phyloP scores from a whole-genome alignment of 2,888 invertebrate species.

The Nomada lathburiana region DNA sequence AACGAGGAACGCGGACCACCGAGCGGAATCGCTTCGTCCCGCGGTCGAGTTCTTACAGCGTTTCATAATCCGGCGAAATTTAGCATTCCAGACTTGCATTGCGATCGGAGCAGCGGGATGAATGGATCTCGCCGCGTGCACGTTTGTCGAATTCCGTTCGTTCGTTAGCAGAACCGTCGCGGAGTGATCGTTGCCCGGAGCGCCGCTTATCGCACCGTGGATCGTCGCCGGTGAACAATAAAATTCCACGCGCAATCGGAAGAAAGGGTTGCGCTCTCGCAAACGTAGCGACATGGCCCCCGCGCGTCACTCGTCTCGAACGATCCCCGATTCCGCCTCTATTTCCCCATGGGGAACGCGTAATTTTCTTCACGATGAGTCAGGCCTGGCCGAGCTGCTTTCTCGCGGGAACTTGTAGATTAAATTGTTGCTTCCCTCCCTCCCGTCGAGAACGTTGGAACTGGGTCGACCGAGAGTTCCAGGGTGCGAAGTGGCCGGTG shows the following conservation, averaged over 20 bases:
- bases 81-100: not conserved
- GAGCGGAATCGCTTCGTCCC: not conserved
- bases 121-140: not conserved
- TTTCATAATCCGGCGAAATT: not conserved
- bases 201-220: not conserved
- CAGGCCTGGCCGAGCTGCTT: constrained; percentile 25
- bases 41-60: not conserved
- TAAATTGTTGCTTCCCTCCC: constrained; percentile 50
- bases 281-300: not conserved
- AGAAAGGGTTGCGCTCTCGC: not conserved
- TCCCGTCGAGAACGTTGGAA: constrained; percentile 24
- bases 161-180: not conserved
- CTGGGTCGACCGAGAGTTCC: constrained; percentile 42
- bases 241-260: not conserved
- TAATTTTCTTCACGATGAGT: constrained; percentile 18
- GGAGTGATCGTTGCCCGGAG: not conserved
- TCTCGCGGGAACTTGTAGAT: constrained; percentile 45
- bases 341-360: not conserved
- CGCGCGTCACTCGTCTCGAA: not conserved
- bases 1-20: not conserved
- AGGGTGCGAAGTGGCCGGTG: constrained; percentile 27
- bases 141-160: not conserved
- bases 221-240: not conserved
- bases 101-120: not conserved
- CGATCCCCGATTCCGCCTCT: not conserved